A percentile compares a stretch with the other conserved stretches of the same genome.
phyloP scores from a whole-genome alignment of 1,140 invertebrate species.

The Drosophila asahinai region DNA sequence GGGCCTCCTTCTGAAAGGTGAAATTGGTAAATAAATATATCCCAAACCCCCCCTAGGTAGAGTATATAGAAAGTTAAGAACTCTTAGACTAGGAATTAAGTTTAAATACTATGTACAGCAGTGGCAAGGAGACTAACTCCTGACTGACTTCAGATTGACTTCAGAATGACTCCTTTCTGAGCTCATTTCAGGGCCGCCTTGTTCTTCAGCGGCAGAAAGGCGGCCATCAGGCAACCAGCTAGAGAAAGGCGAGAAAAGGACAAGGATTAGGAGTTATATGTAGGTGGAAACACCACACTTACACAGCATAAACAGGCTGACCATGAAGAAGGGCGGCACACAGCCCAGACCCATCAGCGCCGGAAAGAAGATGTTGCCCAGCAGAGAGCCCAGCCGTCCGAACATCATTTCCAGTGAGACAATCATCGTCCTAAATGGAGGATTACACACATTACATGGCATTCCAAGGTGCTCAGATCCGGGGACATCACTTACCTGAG shows the following conservation, averaged over 20 bases:
- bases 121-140: constrained; percentile 1
- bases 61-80: not conserved
- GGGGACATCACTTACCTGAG: constrained; percentile 55
- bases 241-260: not conserved
- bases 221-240: constrained; percentile 68
- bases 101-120: constrained; percentile 44
- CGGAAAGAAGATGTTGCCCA: constrained; percentile 78
- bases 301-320: constrained; percentile 75
- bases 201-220: constrained; percentile 74
- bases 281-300: constrained; percentile 29
- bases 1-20: not conserved
- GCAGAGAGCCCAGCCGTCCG: constrained; percentile 69
- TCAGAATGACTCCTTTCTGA: not conserved
- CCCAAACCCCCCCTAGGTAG: not conserved
- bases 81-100: constrained; percentile 43
- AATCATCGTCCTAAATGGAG: constrained; percentile 70
- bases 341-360: constrained; percentile 74
- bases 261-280: not conserved
- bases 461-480: not conserved
- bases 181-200: constrained; percentile 68
- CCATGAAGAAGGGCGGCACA: constrained; percentile 78
- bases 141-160: too few species aligned
- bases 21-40: constrained; percentile 15
- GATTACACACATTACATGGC: not conserved
- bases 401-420: constrained; percentile 80